Evolutionary conservation across 2,797 vertebrate species (phyloP).

Genomic region (Periparus ater): DNA sequence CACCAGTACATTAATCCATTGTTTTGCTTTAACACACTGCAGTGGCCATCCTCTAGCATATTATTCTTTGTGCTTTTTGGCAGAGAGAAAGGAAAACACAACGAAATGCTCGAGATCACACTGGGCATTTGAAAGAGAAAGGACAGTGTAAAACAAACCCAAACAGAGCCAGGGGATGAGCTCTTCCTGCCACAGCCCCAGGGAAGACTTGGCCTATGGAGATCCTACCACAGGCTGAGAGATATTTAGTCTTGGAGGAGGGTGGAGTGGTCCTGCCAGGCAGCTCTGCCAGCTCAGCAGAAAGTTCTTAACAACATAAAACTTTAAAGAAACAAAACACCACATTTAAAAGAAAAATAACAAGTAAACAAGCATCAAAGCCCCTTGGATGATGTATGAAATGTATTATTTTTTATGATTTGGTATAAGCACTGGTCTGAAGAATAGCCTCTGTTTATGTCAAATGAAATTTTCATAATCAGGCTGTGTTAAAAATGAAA

Average conservation of each 20-base stretch:
- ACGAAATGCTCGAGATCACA: not conserved
- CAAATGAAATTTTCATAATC: not conserved
- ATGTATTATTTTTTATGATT: not conserved
- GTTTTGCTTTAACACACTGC: slow-evolving; percentile 44
- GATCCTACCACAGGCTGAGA: not conserved
- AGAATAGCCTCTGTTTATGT: not conserved
- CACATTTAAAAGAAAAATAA: not conserved
- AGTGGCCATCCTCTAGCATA: not conserved
- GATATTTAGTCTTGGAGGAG: not conserved
- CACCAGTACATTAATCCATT: slow-evolving; percentile 35
- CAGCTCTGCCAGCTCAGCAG: not conserved
- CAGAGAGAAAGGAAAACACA: not conserved
- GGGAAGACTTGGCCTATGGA: fast-evolving
- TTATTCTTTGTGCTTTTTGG: slow-evolving; percentile 19
- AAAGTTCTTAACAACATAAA: not conserved
- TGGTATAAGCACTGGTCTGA: not conserved
- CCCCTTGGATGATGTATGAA: not conserved
- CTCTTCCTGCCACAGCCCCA: not conserved
- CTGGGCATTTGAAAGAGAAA: not conserved
- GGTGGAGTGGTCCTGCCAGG: not conserved
- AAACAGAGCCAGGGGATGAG: fast-evolving
- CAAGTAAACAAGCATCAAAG: not conserved
- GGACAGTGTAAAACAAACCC: not conserved
- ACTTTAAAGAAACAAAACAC: not conserved
- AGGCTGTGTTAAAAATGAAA: not conserved